Conservation (phyloP, 1,140 invertebrate genomes). For the Pseudomyrmex cubaensis region DNA sequence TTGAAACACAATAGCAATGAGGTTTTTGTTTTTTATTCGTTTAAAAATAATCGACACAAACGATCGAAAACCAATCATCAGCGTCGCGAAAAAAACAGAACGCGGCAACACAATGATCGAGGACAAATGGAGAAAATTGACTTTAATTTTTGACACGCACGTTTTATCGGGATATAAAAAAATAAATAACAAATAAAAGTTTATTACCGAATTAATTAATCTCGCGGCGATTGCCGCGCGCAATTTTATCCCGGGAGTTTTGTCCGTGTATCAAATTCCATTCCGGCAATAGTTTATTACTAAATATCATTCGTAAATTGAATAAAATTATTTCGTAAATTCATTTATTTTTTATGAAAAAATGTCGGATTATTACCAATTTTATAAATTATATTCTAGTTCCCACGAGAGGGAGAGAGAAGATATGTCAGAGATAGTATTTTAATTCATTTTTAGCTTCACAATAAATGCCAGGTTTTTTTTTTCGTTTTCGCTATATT, state of each 20-base stretch:
- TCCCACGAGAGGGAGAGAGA: too few relatives aligned
- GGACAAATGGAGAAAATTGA: too few relatives aligned
- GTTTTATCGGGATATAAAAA: too few relatives aligned
- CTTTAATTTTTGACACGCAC: too few relatives aligned
- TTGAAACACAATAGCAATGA: too few relatives aligned
- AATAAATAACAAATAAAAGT: conserved; percentile 7
- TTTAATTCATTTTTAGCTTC: conserved; percentile 16
- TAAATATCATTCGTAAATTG: not conserved
- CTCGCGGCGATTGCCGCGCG: not conserved
- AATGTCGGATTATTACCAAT: conserved; percentile 4
- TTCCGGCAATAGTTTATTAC: not conserved
- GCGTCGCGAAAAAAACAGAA: too few relatives aligned
- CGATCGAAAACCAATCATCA: too few relatives aligned
- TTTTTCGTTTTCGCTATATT: not conserved
- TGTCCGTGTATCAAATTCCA: not conserved
- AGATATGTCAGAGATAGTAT: not conserved
- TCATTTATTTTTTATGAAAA: not conserved
- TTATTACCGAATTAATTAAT: conserved; percentile 33
- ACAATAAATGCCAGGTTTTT: not conserved
- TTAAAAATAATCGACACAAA: too few relatives aligned
- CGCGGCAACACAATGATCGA: too few relatives aligned
- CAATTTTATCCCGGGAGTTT: conserved; percentile 19
- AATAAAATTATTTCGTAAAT: conserved; percentile 19
- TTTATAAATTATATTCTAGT: conserved; percentile 38
- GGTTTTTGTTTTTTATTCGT: too few relatives aligned